Evolutionary conservation across 1,140 invertebrate genomes (phyloP).

Genomic region (Chelonus insularis): DNA sequence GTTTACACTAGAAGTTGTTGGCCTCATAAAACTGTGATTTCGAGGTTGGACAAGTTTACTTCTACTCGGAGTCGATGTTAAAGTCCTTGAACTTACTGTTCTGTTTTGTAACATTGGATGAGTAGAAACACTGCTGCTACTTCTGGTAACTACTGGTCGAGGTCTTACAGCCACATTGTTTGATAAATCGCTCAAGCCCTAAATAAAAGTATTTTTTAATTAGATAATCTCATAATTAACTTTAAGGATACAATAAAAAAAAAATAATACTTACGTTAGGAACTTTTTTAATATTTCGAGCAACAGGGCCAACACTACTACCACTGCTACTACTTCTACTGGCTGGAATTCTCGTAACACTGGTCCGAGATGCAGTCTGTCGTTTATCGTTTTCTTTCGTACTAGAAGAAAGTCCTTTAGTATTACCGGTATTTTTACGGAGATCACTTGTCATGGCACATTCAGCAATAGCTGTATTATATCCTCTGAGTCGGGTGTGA

Average conservation of each 20-base stretch:
- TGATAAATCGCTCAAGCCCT: slow-evolving; percentile 30
- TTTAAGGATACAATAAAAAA: slow-evolving; percentile 4
- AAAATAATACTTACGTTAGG: slow-evolving; percentile 39
- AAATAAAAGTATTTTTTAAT: background rate
- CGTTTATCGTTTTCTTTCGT: slow-evolving; percentile 51
- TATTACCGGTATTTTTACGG: slow-evolving; percentile 37
- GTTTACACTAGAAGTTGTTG: slow-evolving; percentile 65
- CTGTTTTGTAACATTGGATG: slow-evolving; percentile 33
- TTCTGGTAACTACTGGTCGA: slow-evolving; percentile 63
- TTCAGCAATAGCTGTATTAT: slow-evolving; percentile 55
- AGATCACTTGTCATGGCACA: slow-evolving; percentile 52
- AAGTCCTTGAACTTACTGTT: slow-evolving; percentile 30
- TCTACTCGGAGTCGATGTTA: slow-evolving; percentile 28
- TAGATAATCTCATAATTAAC: background rate
- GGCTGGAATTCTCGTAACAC: slow-evolving; percentile 63
- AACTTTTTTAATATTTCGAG: slow-evolving; percentile 42
- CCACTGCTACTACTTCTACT: slow-evolving; percentile 74
- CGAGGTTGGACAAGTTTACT: slow-evolving; percentile 47
- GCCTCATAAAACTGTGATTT: slow-evolving; percentile 66
- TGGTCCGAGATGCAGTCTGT: slow-evolving; percentile 31
- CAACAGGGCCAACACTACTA: slow-evolving; percentile 65
- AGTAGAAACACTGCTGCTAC: slow-evolving; percentile 67
- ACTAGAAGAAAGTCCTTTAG: slow-evolving; percentile 29
- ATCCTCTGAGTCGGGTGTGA: slow-evolving; percentile 47
- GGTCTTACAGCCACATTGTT: slow-evolving; percentile 24